Evolutionary conservation across 1,140 invertebrate genomes (phyloP).

Genomic region (Lordiphosa clarofinis): DNA sequence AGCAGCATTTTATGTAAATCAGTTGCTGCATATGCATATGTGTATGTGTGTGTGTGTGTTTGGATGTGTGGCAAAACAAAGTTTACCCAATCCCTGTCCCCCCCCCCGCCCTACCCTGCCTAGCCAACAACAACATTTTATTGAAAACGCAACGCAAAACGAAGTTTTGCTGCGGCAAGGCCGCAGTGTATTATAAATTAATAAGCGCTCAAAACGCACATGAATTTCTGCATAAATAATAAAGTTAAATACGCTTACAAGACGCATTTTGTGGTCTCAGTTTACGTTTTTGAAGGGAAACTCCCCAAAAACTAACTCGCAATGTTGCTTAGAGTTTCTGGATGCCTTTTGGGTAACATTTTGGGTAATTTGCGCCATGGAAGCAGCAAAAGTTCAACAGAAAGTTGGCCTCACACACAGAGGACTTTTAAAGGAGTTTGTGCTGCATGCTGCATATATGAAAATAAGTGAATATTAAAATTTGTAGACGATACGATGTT

Average conservation of each 20-base stretch:
- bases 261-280: conserved; percentile 53
- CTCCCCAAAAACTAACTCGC: conserved; percentile 20
- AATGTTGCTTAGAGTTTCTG: conserved; percentile 28
- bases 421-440: no score
- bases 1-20: conserved; percentile 62
- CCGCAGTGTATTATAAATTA: conserved; percentile 75
- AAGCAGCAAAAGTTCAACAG: conserved; percentile 33
- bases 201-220: conserved; percentile 56
- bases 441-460: no score
- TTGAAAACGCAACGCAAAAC: conserved; percentile 44
- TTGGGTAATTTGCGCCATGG: conserved; percentile 54
- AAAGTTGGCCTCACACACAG: conserved; percentile 8
- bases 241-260: conserved; percentile 76
- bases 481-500: no score
- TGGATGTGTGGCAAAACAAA: conserved; percentile 8
- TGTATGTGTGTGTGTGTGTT: conserved; percentile 5
- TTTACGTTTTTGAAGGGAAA: conserved; percentile 3
- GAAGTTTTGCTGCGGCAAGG: conserved; percentile 24
- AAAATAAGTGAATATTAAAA: no score
- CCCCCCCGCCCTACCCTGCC: not conserved
- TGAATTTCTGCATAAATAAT: conserved; percentile 66
- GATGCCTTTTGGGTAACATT: conserved; percentile 61
- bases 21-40: conserved; percentile 35
- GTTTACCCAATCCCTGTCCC: conserved; percentile 14
- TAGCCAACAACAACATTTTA: conserved; percentile 46